A percentile compares a stretch with the other conserved stretches of the same genome.
Conservation (phyloP, 2,888 invertebrate species). For the Mycalesis mineus region DNA sequence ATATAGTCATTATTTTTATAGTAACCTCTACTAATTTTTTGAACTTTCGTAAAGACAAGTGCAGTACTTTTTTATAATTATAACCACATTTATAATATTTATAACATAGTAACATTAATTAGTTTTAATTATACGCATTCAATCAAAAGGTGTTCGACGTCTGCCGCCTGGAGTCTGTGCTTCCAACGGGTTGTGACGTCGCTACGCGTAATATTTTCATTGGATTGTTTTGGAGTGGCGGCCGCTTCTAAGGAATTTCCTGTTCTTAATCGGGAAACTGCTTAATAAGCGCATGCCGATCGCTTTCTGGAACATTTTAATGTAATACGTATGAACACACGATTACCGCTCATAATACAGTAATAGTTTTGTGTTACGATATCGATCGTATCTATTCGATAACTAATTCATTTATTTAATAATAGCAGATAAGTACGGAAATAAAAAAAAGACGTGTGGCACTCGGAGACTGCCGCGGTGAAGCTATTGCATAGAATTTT, state of each 20-base stretch:
- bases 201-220: constrained; percentile 56
- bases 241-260: constrained; percentile 70
- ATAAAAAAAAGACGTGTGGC: too few species aligned
- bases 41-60: too few species aligned
- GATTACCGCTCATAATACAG: background rate
- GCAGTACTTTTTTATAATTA: too few species aligned
- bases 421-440: too few species aligned
- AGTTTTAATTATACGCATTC: background rate
- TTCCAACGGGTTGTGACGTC: constrained; percentile 44
- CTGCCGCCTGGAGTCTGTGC: constrained; percentile 36
- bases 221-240: constrained; percentile 60
- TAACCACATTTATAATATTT: too few species aligned
- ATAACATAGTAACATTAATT: too few species aligned
- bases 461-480: too few species aligned
- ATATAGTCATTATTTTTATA: too few species aligned
- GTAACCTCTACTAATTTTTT: too few species aligned
- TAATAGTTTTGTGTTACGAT: background rate
- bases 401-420: too few species aligned
- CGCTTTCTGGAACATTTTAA: constrained; percentile 48
- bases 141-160: constrained; percentile 35
- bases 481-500: too few species aligned
- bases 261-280: constrained; percentile 58
- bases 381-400: too few species aligned
- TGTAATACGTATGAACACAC: constrained; percentile 24
- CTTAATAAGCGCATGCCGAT: constrained; percentile 49